Conservation (phyloP, 2,888 invertebrate genomes). For the Epirrhoe tristata region DNA sequence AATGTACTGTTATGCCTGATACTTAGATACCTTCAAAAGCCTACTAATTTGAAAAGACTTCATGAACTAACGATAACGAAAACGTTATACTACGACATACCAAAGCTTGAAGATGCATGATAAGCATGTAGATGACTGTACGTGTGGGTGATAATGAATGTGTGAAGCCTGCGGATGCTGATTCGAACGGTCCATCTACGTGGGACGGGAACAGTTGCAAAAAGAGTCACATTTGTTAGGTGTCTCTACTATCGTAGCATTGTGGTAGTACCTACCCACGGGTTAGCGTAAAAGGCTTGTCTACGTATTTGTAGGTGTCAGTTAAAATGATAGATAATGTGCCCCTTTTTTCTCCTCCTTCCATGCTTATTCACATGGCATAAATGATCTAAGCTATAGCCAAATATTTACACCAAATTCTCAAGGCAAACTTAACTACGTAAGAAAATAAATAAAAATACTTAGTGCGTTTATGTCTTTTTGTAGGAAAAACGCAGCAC, state of each 20-base stretch:
- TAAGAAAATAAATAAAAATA: neutral
- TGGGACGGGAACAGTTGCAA: conserved; percentile 19
- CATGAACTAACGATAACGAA: too few species aligned
- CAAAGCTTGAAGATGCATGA: neutral
- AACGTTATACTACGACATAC: too few species aligned
- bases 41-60: too few species aligned
- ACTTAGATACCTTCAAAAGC: too few species aligned
- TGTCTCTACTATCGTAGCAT: neutral
- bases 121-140: conserved; percentile 17
- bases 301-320: too few species aligned
- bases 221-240: neutral
- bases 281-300: neutral
- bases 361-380: too few species aligned
- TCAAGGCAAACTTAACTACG: neutral
- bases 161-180: conserved; percentile 37
- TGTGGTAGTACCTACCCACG: neutral
- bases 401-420: too few species aligned
- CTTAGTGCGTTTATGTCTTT: conserved; percentile 17
- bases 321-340: too few species aligned
- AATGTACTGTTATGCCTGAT: too few species aligned
- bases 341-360: too few species aligned
- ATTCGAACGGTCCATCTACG: conserved; percentile 35
- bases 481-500: conserved; percentile 5
- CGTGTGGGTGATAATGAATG: conserved; percentile 21
- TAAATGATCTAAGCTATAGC: too few species aligned